These are phyloP conservation scores for Chaetodon trifascialis DNA, from an alignment of 2,113 vertebrate genomes.

Conservation along the genomic window DNA sequence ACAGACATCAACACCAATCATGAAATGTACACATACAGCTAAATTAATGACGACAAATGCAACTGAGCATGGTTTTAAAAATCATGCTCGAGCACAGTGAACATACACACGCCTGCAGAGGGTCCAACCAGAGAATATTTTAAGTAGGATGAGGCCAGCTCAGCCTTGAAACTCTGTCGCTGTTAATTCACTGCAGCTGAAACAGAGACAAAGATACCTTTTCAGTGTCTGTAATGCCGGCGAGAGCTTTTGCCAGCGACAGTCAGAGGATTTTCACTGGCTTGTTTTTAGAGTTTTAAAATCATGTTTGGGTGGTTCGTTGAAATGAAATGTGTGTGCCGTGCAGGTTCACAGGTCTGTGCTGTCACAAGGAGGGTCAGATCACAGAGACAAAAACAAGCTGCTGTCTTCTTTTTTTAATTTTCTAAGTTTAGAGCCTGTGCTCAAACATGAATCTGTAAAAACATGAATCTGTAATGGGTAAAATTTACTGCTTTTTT, in stretches of 20 bases:
- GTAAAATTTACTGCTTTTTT: not conserved
- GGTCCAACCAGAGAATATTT: slow-evolving; percentile 22
- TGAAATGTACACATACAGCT: not conserved
- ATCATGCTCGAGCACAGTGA: not conserved
- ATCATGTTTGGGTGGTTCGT: not conserved
- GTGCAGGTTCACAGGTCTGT: not conserved
- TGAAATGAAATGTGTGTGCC: slow-evolving; percentile 5
- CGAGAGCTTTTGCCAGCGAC: not conserved
- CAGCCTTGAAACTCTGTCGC: slow-evolving; percentile 86
- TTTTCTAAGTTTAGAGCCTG: not conserved
- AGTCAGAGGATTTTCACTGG: slow-evolving; percentile 11
- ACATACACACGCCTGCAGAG: not conserved
- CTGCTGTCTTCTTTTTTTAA: not conserved
- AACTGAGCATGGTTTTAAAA: not conserved
- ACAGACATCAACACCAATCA: not conserved
- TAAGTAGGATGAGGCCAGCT: slow-evolving; percentile 48
- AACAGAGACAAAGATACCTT: slow-evolving; percentile 55
- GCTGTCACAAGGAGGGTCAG: too few relatives aligned
- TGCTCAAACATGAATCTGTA: not conserved
- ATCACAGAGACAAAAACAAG: not conserved
- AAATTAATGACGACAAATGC: not conserved
- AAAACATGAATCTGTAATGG: not conserved
- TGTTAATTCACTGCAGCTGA: slow-evolving; percentile 94
- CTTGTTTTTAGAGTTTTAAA: not conserved
- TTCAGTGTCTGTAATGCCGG: slow-evolving; percentile 34